Conservation (phyloP, 2,113 vertebrate species). For the Pangasianodon hypophthalmus region DNA sequence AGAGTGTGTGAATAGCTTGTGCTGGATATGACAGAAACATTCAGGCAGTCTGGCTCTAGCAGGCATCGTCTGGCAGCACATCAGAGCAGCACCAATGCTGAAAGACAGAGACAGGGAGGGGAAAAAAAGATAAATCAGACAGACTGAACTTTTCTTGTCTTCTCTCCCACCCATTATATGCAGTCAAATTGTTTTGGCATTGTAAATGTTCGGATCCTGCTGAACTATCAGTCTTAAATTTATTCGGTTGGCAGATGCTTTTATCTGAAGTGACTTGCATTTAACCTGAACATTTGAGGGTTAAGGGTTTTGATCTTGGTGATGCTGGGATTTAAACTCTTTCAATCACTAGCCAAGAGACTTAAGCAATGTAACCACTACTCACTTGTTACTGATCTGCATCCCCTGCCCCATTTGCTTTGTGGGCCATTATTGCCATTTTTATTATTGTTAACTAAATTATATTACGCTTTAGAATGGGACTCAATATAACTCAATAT, state of each 20-base stretch:
- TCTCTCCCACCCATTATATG: slow-evolving; percentile 4
- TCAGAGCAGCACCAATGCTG: slow-evolving; percentile 34
- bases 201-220: not conserved
- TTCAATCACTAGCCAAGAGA: not conserved
- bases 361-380: not conserved
- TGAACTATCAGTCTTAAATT: not conserved
- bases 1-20: slow-evolving; percentile 18
- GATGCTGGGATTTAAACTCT: not conserved
- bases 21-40: slow-evolving; percentile 46
- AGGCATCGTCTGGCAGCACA: slow-evolving; percentile 41
- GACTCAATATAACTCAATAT: not conserved
- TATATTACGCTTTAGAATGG: not conserved
- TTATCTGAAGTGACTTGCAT: not conserved
- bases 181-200: not conserved
- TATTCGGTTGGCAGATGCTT: not conserved
- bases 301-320: not conserved
- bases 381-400: not conserved
- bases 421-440: not conserved
- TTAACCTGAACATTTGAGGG: not conserved
- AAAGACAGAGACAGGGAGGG: slow-evolving; percentile 32
- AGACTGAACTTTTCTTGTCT: slow-evolving; percentile 5
- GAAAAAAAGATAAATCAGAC: slow-evolving; percentile 24
- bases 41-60: slow-evolving; percentile 41
- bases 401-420: not conserved
- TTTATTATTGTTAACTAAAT: not conserved